Evolutionary conservation across 2,797 vertebrate species (phyloP), one percentile per base, ranked within the genome.

Genomic region (Aeoliscus strigatus): DNA sequence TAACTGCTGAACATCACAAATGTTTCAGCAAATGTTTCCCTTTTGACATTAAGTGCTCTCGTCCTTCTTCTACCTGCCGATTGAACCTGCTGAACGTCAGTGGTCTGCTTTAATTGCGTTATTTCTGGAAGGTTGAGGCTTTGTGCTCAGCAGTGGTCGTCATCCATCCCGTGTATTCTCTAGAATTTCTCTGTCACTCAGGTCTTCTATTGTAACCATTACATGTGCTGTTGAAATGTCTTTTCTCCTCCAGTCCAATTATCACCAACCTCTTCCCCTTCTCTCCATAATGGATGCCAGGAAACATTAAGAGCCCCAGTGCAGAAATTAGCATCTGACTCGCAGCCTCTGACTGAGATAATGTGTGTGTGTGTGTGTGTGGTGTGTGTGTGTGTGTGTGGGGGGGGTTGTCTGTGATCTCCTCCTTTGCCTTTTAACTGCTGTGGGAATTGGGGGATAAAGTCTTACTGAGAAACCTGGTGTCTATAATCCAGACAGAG

Each of bases 311-410:
- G 75, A 73, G 72, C 81, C 76, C 56, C 61, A 24, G 56, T 56
- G 60, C 49, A 73, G 62, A 52, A 84, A 83, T 85, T 72, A 83
- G 44, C 30, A 21, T 61, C 77, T 84, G 82, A 86, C 79, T 80
- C 61, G 34, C 59, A 65, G 60, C 54, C 70, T 59, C 49, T 37
- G 27, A 60, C 47, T 54, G 51, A 75, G 70, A 80, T n/a, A n/a
- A n/a, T 77, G 79, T 79, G 66, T 72, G 55, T 32, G n/a, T n/a
- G n/a, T n/a, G n/a, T n/a, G n/a, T n/a, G n/a, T n/a, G n/a, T n/a
- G n/a, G n/a, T n/a, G n/a, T n/a, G n/a, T n/a, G n/a, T 77, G 79
- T 79, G 66, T 72, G 55, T 32, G 17, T 14, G 13, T 23, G 21
- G 33, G 35, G 16, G 37, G 32, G 45, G 55, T 28, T 37, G 60